phyloP scores from a whole-genome alignment of 2,113 vertebrate genomes.

The Lagopus muta region DNA sequence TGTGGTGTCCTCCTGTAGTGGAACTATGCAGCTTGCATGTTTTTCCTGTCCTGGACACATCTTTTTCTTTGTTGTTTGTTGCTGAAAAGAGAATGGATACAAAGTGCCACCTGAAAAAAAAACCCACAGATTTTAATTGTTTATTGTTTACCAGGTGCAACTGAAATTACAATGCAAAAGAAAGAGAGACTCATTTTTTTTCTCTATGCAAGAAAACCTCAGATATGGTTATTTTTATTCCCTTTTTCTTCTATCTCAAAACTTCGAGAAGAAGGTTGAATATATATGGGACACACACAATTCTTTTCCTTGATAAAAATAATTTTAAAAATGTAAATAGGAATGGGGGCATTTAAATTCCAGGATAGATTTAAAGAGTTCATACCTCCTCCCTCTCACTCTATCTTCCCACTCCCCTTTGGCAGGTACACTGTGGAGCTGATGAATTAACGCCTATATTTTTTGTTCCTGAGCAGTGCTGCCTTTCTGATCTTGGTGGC shows the following conservation, averaged over 20 bases:
- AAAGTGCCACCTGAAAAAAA: background rate
- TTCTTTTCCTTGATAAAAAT: background rate
- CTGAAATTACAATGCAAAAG: background rate
- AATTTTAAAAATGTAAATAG: background rate
- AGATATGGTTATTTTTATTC: background rate
- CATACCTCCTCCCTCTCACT: conserved; percentile 7
- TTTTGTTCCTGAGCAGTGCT: conserved; percentile 13
- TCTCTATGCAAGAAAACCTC: background rate
- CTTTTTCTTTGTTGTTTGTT: background rate
- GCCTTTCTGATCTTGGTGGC: conserved; percentile 39
- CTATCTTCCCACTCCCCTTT: conserved; percentile 38
- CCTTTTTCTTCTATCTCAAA: background rate
- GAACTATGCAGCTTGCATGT: background rate
- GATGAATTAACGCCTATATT: conserved; percentile 29
- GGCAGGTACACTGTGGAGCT: conserved; percentile 34
- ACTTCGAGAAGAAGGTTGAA: background rate
- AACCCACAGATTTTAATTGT: background rate
- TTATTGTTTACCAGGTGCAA: background rate
- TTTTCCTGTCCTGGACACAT: background rate
- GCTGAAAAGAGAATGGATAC: background rate
- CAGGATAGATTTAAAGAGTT: background rate
- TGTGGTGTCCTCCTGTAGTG: background rate
- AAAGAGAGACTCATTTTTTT: background rate
- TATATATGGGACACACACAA: background rate
- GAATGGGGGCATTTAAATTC: conserved; percentile 4